A percentile compares a stretch with the other conserved stretches of the same genome.
phyloP scores from a whole-genome alignment of 2,888 invertebrate genomes.

The Caenorhabditis doughertyi region DNA sequence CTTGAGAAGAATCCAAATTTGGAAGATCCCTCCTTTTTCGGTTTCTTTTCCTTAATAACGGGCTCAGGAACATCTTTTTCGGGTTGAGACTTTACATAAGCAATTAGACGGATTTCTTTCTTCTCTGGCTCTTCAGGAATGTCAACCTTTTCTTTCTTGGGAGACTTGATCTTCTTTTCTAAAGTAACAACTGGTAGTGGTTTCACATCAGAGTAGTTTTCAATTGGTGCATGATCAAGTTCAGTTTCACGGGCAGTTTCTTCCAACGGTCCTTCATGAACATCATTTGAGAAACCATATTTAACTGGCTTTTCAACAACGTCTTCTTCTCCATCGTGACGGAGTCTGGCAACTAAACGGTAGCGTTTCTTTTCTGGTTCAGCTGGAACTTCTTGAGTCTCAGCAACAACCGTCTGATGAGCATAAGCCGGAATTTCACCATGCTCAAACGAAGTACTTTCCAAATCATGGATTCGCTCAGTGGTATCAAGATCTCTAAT shows the following conservation, averaged over 20 bases:
- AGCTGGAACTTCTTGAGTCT: not conserved
- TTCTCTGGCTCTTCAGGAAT: conserved; percentile 29
- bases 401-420: not conserved
- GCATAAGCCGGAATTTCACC: conserved; percentile 32
- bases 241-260: not conserved
- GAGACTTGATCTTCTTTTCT: conserved; percentile 36
- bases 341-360: conserved; percentile 22
- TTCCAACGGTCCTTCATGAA: conserved; percentile 47
- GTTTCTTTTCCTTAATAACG: conserved; percentile 7
- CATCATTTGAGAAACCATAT: conserved; percentile 16
- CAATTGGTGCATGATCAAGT: not conserved
- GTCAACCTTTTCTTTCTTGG: conserved; percentile 25
- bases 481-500: conserved; percentile 45
- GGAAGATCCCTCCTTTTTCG: conserved; percentile 10
- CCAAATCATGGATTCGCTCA: conserved; percentile 40
- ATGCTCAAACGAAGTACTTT: conserved; percentile 43
- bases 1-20: conserved; percentile 10
- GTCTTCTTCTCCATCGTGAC: conserved; percentile 44
- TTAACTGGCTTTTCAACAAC: conserved; percentile 33
- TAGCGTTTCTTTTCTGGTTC: conserved; percentile 3
- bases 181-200: too few species aligned
- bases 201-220: not conserved
- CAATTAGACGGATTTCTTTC: conserved; percentile 48
- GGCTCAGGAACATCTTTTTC: conserved; percentile 4
- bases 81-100: conserved; percentile 28